Conservation (phyloP, 1,140 invertebrate species). For the Aphelenchoides fujianensis region DNA sequence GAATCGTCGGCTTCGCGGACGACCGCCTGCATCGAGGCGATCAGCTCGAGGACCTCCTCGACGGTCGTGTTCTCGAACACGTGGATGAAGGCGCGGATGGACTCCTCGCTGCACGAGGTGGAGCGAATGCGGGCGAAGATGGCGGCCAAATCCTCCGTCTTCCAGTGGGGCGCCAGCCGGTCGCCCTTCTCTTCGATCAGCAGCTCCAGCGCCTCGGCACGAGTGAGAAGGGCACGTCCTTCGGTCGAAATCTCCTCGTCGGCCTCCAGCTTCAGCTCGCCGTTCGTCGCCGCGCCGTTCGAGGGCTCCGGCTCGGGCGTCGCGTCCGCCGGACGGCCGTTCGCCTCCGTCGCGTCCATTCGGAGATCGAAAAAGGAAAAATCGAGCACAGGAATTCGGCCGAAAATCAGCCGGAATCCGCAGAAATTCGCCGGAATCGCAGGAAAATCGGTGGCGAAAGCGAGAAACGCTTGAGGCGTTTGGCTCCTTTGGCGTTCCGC, state of each 20-base stretch:
- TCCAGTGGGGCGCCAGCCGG: background rate
- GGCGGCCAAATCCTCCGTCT: constrained; percentile 5
- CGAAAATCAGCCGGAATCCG: too few species aligned
- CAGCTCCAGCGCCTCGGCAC: background rate
- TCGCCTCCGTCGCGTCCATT: too few species aligned
- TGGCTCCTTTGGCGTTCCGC: background rate
- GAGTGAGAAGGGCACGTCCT: background rate
- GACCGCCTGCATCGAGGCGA: background rate
- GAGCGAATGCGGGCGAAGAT: background rate
- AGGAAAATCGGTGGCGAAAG: too few species aligned
- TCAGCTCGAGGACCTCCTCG: background rate
- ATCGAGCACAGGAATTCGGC: too few species aligned
- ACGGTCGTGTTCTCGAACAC: background rate
- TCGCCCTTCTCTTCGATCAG: background rate
- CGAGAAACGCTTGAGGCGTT: too few species aligned
- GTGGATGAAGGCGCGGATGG: background rate
- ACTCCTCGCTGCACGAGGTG: background rate
- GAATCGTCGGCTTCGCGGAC: background rate
- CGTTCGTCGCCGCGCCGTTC: background rate
- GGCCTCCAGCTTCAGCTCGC: background rate
- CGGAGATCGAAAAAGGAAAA: too few species aligned
- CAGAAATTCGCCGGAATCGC: too few species aligned
- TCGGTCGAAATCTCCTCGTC: background rate
- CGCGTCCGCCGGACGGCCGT: too few species aligned
- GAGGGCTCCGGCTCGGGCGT: background rate